Evolutionary conservation across 1,140 invertebrate genomes (phyloP), one percentile per base, ranked within the genome.

Genomic region (Hylaeus volcanicus): DNA sequence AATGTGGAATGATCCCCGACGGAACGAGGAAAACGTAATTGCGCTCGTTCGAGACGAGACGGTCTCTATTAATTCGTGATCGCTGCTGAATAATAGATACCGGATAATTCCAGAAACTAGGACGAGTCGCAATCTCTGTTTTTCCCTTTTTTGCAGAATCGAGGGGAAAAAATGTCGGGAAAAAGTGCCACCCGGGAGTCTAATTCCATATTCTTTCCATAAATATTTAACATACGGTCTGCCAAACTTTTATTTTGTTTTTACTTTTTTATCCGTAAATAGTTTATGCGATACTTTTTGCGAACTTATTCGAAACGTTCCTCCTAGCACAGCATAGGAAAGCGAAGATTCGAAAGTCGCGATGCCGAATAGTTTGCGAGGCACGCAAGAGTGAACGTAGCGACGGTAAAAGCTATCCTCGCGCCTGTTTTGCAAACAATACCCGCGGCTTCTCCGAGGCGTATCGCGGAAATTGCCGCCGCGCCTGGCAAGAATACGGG

Each of bases 381-480:
- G 26, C n/a, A 9, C 5, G 15, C 2, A 12, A 26, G 39, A 45
- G 45, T 56, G 68, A 78, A 71, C 48, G 12, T 9, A 56, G 66
- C 45, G 12, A 48, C 15, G 56, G 39, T 71, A 53, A 53, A 71
- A 71, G 56, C 56, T 41, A 61, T 78, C 45, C 61, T 26, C 39
- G 55, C 70, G 8, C 14, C 15, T 61, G 70, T 74, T 74, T 79
- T 74, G 71, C 71, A 64, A 78, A 78, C 76, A 78, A 78, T 72
- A 53, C 26, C 48, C 61, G 39, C 14, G 61, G 14, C 65, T 55
- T 64, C 70, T 45, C 39, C 71, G 53, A 12, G 51, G 8, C 1
- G 77, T 45, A n/a, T 74, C 43, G 71, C 63, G 48, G 79, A 77
- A 81, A 81, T 81, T 81, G 74, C 74, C 39, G 53, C n/a, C n/a